These are phyloP conservation scores for Penelope pileata DNA, from an alignment of 2,113 vertebrate genomes.

Conservation along the genomic window DNA sequence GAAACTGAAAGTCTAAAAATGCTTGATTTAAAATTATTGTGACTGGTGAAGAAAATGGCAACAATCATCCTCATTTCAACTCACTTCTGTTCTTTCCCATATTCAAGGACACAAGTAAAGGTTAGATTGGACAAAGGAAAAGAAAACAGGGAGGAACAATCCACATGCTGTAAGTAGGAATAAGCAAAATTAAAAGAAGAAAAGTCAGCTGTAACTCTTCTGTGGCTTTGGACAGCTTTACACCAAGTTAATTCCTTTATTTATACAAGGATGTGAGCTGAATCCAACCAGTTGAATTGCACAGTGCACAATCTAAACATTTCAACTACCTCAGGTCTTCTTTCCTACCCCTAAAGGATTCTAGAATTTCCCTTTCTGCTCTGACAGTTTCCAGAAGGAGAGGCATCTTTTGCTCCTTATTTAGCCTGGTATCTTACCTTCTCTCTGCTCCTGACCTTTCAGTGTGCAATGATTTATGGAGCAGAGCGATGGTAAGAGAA, in stretches of 20 bases:
- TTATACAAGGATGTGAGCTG: not conserved
- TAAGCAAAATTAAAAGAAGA: not conserved
- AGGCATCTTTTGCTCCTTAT: conserved; percentile 6
- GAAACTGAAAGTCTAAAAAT: not conserved
- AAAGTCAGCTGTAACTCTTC: not conserved
- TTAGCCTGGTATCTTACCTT: not conserved
- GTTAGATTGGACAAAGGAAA: not conserved
- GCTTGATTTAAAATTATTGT: not conserved
- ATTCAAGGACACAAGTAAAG: not conserved
- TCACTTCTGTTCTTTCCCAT: not conserved
- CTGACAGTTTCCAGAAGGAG: conserved; percentile 4
- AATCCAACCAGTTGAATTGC: not conserved
- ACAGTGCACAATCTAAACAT: not conserved
- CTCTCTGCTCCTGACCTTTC: conserved; percentile 47
- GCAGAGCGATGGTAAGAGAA: not conserved
- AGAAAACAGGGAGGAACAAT: not conserved
- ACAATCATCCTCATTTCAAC: not conserved
- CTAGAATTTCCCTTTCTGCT: conserved; percentile 4
- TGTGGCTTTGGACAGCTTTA: not conserved
- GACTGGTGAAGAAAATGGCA: not conserved
- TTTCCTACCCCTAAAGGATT: not conserved
- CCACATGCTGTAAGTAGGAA: not conserved
- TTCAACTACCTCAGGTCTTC: not conserved
- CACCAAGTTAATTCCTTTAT: conserved; percentile 19
- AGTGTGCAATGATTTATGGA: not conserved